A percentile compares a stretch with the other conserved stretches of the same genome.
These are phyloP conservation scores for Microplitis manilae DNA, from an alignment of 2,888 invertebrate species.

Conservation along the genomic window DNA sequence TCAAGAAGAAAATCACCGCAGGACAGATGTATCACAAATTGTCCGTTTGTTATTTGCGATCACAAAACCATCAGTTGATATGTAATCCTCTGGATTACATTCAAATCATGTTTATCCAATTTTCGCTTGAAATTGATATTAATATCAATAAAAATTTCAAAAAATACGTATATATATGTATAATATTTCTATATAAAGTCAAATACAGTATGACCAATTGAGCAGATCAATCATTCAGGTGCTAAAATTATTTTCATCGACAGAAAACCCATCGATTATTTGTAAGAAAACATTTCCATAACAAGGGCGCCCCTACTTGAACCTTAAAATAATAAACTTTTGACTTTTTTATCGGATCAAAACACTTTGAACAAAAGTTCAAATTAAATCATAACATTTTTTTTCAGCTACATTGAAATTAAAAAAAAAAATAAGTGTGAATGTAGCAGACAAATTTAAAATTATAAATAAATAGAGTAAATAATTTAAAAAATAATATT, in stretches of 20 bases:
- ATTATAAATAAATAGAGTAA: too few relatives aligned
- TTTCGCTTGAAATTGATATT: not conserved
- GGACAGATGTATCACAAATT: constrained; percentile 67
- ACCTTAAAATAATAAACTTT: constrained; percentile 53
- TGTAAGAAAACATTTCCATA: constrained; percentile 46
- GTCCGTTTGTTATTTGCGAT: constrained; percentile 42
- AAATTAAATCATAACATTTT: not conserved
- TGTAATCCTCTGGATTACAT: constrained; percentile 65
- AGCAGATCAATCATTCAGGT: not conserved
- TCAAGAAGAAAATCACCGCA: constrained; percentile 53
- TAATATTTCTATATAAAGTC: not conserved
- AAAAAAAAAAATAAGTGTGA: too few relatives aligned
- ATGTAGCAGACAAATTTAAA: too few relatives aligned
- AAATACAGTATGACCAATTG: not conserved
- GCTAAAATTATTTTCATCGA: not conserved
- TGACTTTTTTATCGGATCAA: constrained; percentile 27
- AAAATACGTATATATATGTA: constrained; percentile 5
- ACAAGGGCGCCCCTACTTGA: constrained; percentile 44
- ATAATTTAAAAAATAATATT: too few relatives aligned
- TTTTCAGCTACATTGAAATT: too few relatives aligned
- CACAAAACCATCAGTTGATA: constrained; percentile 41
- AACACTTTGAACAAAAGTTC: constrained; percentile 38
- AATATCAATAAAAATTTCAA: not conserved
- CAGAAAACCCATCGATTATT: constrained; percentile 10
- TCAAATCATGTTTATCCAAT: constrained; percentile 52